Evolutionary conservation across 1,140 invertebrate genomes (phyloP).

Genomic region (Lepidurus apus): DNA sequence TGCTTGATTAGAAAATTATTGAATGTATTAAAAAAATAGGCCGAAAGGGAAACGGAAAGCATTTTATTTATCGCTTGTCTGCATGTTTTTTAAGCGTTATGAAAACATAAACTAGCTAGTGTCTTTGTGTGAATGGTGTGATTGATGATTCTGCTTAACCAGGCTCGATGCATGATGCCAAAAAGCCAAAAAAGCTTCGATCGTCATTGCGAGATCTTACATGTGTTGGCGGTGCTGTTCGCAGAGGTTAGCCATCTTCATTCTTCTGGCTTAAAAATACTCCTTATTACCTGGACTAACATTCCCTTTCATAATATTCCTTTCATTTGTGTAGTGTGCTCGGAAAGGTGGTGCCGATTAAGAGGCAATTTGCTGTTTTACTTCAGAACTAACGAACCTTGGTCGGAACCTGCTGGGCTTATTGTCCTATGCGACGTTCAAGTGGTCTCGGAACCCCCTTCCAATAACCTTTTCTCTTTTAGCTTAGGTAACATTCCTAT

Average conservation of each 20-base stretch:
- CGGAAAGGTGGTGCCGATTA: slow-evolving; percentile 82
- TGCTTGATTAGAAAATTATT: too few relatives aligned
- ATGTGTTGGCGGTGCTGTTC: slow-evolving; percentile 29
- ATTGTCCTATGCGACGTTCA: slow-evolving; percentile 80
- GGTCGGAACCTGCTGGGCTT: slow-evolving; percentile 78
- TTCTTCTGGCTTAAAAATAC: not conserved
- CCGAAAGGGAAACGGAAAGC: too few relatives aligned
- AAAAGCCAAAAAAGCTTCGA: slow-evolving; percentile 17
- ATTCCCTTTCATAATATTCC: slow-evolving; percentile 29
- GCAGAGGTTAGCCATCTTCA: slow-evolving; percentile 26
- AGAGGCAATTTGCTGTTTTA: slow-evolving; percentile 91
- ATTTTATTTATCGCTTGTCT: slow-evolving; percentile 22
- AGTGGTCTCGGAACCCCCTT: slow-evolving; percentile 59
- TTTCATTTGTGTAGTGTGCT: slow-evolving; percentile 56
- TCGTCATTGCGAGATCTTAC: slow-evolving; percentile 30
- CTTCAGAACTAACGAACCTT: slow-evolving; percentile 81
- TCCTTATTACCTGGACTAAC: not conserved
- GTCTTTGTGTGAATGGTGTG: not conserved
- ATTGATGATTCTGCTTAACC: not conserved
- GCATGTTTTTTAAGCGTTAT: not conserved
- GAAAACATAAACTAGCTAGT: not conserved
- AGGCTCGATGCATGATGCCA: not conserved
- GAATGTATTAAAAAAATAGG: not conserved
- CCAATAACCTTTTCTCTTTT: slow-evolving; percentile 59
- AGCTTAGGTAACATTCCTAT: slow-evolving; percentile 54